Evolutionary conservation across 1,140 invertebrate species (phyloP).

Genomic region (Atta cephalotes): DNA sequence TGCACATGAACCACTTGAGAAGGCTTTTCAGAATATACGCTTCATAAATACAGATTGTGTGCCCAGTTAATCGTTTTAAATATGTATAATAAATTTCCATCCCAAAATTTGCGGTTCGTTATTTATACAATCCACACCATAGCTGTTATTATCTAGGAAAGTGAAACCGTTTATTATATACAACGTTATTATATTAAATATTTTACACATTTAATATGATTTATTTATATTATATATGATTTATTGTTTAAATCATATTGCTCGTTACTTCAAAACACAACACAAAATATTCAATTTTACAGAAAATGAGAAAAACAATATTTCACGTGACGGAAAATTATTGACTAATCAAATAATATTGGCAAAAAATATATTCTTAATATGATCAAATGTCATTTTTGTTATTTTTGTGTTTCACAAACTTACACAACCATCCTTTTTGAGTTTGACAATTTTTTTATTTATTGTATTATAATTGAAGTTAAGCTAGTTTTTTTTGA

Average conservation of each 20-base stretch:
- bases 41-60: constrained; percentile 64
- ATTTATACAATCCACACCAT: constrained; percentile 9
- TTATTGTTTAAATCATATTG: neutral
- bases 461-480: too few relatives aligned
- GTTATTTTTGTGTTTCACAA: too few relatives aligned
- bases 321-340: too few relatives aligned
- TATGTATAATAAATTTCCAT: constrained; percentile 21
- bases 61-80: constrained; percentile 32
- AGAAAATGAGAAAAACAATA: too few relatives aligned
- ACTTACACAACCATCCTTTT: too few relatives aligned
- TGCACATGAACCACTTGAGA: neutral
- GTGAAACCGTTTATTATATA: neutral
- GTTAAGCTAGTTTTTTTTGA: too few relatives aligned
- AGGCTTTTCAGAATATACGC: neutral
- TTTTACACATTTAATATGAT: neutral
- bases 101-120: neutral
- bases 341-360: too few relatives aligned
- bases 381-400: too few relatives aligned
- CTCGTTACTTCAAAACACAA: neutral
- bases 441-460: too few relatives aligned
- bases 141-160: neutral
- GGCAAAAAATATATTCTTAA: too few relatives aligned
- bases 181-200: neutral
- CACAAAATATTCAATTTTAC: too few relatives aligned
- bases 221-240: neutral